Conservation (phyloP, 2,888 invertebrate genomes). For the Lasioglossum pauxillum region DNA sequence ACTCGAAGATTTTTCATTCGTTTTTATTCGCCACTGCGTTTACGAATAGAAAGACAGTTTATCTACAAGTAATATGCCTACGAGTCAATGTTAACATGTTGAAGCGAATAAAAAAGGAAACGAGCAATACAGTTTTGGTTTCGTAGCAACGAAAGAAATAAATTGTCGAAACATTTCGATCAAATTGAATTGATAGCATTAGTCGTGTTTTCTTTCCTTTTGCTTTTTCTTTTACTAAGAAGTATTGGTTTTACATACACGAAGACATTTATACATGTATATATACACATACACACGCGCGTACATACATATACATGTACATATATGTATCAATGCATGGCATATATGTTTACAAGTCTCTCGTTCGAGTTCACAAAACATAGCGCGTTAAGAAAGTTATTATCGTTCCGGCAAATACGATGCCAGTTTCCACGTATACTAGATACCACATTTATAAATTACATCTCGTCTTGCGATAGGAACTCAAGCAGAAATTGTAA, state of each 20-base stretch:
- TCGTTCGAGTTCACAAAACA: slow-evolving; percentile 58
- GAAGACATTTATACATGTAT: slow-evolving; percentile 74
- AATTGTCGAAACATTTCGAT: slow-evolving; percentile 20
- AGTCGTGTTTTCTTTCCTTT: slow-evolving; percentile 10
- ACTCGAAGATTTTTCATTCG: slow-evolving; percentile 50
- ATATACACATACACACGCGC: slow-evolving; percentile 63
- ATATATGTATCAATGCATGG: slow-evolving; percentile 53
- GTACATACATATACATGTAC: slow-evolving; percentile 57
- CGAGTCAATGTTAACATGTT: slow-evolving; percentile 39
- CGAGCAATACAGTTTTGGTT: slow-evolving; percentile 8
- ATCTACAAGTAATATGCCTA: slow-evolving; percentile 51
- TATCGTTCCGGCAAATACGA: slow-evolving; percentile 61
- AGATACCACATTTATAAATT: slow-evolving; percentile 73
- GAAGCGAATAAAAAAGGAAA: slow-evolving; percentile 30
- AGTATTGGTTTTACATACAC: slow-evolving; percentile 65
- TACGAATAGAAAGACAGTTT: slow-evolving; percentile 45
- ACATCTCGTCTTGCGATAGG: slow-evolving; percentile 61
- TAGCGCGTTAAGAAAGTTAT: slow-evolving; percentile 57
- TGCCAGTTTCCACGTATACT: slow-evolving; percentile 70
- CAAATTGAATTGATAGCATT: background rate
- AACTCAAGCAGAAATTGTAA: slow-evolving; percentile 69
- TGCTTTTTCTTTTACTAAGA: slow-evolving; percentile 45
- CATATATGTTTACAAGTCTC: slow-evolving; percentile 40
- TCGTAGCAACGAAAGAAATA: slow-evolving; percentile 27
- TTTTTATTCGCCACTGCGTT: slow-evolving; percentile 50